Conservation (phyloP, 2,888 invertebrate species). For the Leucophora obtusa region DNA sequence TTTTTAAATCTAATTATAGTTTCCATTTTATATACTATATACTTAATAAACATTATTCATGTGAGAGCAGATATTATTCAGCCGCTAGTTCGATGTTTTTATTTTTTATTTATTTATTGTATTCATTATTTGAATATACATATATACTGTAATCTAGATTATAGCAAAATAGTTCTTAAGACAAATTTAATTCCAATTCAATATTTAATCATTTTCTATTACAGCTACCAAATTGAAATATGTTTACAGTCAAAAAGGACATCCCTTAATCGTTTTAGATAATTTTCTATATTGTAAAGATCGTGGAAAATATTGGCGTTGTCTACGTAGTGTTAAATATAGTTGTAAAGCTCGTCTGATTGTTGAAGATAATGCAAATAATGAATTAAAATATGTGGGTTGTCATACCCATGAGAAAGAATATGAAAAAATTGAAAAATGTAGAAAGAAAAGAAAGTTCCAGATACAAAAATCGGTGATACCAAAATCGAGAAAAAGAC, state of each 20-base stretch:
- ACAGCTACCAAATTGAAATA: slow-evolving; percentile 66
- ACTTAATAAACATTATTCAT: too few relatives aligned
- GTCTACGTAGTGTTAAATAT: slow-evolving; percentile 70
- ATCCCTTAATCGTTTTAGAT: slow-evolving; percentile 70
- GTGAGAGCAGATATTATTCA: too few relatives aligned
- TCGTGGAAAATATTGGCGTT: slow-evolving; percentile 73
- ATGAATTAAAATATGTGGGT: slow-evolving; percentile 65
- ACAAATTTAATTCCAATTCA: neutral
- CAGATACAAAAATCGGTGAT: neutral
- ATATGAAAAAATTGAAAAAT: slow-evolving; percentile 71
- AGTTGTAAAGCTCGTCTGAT: slow-evolving; percentile 72
- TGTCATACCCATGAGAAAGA: slow-evolving; percentile 71
- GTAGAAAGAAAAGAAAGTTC: slow-evolving; percentile 50
- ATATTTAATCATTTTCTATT: neutral
- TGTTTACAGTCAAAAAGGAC: slow-evolving; percentile 73
- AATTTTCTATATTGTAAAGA: slow-evolving; percentile 73
- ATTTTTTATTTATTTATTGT: too few relatives aligned
- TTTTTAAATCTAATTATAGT: too few relatives aligned
- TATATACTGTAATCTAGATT: too few relatives aligned
- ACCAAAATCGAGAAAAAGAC: too few relatives aligned
- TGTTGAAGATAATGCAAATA: slow-evolving; percentile 56
- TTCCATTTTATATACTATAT: too few relatives aligned
- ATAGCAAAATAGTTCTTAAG: neutral
- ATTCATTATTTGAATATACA: too few relatives aligned
- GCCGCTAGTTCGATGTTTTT: too few relatives aligned